These are phyloP conservation scores for Bettongia penicillata DNA, from an alignment of 2,113 vertebrate genomes.

Conservation along the genomic window DNA sequence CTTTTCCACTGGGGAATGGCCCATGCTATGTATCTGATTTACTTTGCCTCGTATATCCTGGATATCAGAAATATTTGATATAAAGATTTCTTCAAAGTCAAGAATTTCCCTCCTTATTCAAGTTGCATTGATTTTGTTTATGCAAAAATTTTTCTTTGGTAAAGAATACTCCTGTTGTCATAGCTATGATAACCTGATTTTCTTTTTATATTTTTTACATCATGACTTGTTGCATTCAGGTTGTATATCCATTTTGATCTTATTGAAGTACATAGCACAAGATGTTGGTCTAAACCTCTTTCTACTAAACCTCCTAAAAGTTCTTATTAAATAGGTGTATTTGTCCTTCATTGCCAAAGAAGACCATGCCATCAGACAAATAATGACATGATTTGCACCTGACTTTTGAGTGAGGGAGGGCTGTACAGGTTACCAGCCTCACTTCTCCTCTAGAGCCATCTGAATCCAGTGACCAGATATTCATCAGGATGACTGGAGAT, in stretches of 20 bases:
- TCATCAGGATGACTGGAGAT: too few relatives aligned
- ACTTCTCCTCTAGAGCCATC: too few relatives aligned
- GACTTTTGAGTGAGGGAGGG: too few relatives aligned
- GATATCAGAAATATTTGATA: background rate
- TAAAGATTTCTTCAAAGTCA: background rate
- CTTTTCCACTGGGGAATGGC: background rate
- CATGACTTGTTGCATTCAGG: background rate
- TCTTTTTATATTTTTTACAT: background rate
- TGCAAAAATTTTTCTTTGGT: background rate
- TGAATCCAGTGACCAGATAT: too few relatives aligned
- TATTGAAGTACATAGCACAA: background rate
- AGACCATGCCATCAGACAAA: too few relatives aligned
- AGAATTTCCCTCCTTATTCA: background rate
- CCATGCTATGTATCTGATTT: background rate
- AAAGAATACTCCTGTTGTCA: background rate
- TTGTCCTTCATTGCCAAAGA: too few relatives aligned
- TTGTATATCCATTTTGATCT: background rate
- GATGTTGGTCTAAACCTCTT: background rate
- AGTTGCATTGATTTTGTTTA: background rate
- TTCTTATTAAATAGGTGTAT: background rate
- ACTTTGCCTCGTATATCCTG: background rate
- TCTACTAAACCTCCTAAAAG: background rate
- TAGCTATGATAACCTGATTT: background rate
- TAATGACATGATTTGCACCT: too few relatives aligned
- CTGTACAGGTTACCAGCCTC: too few relatives aligned